Evolutionary conservation across 2,113 vertebrate species (phyloP), one percentile per base, ranked within the genome.

Genomic region (Myotis yumanensis): DNA sequence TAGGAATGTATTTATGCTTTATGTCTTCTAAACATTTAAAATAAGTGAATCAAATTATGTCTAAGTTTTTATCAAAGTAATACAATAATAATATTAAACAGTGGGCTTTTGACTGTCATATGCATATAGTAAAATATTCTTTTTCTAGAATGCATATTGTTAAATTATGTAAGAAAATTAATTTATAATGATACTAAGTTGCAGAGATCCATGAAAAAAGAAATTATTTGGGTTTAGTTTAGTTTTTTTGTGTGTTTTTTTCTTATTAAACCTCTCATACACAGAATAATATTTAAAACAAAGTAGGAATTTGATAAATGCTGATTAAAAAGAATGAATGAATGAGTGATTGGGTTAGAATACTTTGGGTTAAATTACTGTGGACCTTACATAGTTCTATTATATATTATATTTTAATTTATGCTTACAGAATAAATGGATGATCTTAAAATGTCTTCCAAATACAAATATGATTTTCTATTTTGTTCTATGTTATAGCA

Each of bases 11-110:
- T 52, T 68, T 79, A 69, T 77, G 6, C 25, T 48, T 18, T 75
- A 12, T 75, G 6, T 85, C 11, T 59, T 76, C 11, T 81, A 91
- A 68, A 84, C 54, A 43, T 12, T 94, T 35, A 88, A 95, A 94
- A 64, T 57, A 87, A 87, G 3, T 86, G 4, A 80, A 80, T 37
- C 6, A 46, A 14, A 68, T 80, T 69, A 46, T 52, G 18, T 7
- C 15, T 84, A 81, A 59, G 10, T 35, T 79, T 43, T 76, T 57
- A 75, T 64, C 11, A 62, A 81, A 54, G 1, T 30, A 69, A 43
- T 46, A 54, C 11, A 72, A 40, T 62, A 66, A 77, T 59, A 57
- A 86, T 86, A 51, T 59, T 54, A 71, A 23, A 48, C 1, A 48
- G 2, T 86, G 43, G 52, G 15, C 4, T 82, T 89, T 86, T 14